Base-by-base conservation (phyloP, 2,797 vertebrate genomes). In the Coranthus polyacanthus region DNA sequence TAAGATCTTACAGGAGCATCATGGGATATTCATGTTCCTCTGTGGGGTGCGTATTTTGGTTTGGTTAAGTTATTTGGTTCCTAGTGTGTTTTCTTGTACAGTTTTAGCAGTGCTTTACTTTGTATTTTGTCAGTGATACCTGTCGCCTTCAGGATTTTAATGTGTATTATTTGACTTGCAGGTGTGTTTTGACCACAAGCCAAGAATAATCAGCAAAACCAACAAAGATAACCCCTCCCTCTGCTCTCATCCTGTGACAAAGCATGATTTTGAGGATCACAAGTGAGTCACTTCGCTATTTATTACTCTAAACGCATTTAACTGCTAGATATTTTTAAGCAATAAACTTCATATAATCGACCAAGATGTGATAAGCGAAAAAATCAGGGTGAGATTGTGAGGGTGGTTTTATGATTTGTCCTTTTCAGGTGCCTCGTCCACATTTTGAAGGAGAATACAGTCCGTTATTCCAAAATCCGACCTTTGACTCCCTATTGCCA, bases 161-260 rank as follows among this genome's bases (percentile, higher is more conserved):
- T 13, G 7, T 5, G 2, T 21, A 0, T 18, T 56, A n/a, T 79
- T 53, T 70, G 36, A 53, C 84, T 60, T 75, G 11, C 81, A 99
- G 98, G 96, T 96, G 87, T 99, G 98, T 92, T 99, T 99, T 94
- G 97, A 99, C 91, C 96, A 99, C 91, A 99, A 99, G 85, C 98
- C 98, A 71, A 94, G 97, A 94, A 99, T 98, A 91, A 99, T 99
- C 94, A 98, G 97, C 94, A 98, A 97, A 93, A 95, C 94, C 87
- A 98, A 96, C 91, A 98, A 97, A 89, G 96, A 98, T 80, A 95
- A 94, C 71, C 92, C 95, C 13, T 89, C 93, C n/a, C 89, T 95
- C 66, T 99, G 98, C 91, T 98, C 97, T 85, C 97, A 99, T 75
- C 96, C 96, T 1, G 94, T 96, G 87, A 97, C 94, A 46, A 95